These are phyloP conservation scores for Dromius quadrimaculatus DNA, from an alignment of 2,888 invertebrate genomes.

Conservation along the genomic window DNA sequence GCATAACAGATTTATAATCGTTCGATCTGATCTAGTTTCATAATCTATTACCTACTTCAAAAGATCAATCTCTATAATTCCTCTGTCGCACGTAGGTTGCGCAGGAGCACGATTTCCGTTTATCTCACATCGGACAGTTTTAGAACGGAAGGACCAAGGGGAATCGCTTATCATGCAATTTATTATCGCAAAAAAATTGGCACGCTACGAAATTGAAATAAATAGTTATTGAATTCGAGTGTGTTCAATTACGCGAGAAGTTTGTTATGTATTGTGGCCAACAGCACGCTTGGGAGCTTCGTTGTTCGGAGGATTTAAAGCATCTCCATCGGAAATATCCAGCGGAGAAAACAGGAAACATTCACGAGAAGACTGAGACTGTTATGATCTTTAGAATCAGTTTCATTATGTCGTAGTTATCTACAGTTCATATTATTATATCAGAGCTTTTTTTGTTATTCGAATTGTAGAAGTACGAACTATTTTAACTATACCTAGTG, in stretches of 20 bases:
- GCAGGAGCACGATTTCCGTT: slow-evolving; percentile 9
- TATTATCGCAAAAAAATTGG: slow-evolving; percentile 43
- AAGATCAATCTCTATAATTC: slow-evolving; percentile 13
- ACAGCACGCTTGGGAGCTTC: not conserved
- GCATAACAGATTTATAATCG: too few species aligned
- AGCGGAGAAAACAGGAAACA: not conserved
- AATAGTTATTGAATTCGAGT: slow-evolving; percentile 48
- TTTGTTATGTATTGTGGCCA: slow-evolving; percentile 24
- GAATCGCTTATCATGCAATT: slow-evolving; percentile 44
- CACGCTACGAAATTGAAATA: slow-evolving; percentile 40
- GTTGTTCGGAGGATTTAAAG: not conserved
- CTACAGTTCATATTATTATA: too few species aligned
- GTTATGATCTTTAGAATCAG: too few species aligned
- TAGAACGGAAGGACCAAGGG: slow-evolving; percentile 13
- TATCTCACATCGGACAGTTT: slow-evolving; percentile 23
- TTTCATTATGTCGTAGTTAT: too few species aligned
- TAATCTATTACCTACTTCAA: too few species aligned
- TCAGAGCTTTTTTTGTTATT: too few species aligned
- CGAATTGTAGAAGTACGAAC: too few species aligned
- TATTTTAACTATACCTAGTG: too few species aligned
- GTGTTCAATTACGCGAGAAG: slow-evolving; percentile 38
- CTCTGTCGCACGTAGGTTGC: not conserved
- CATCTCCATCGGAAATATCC: slow-evolving; percentile 22
- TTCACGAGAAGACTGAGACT: too few species aligned
- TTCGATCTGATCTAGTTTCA: too few species aligned